Conservation (phyloP, 2,113 vertebrate genomes). For the Solea solea region DNA sequence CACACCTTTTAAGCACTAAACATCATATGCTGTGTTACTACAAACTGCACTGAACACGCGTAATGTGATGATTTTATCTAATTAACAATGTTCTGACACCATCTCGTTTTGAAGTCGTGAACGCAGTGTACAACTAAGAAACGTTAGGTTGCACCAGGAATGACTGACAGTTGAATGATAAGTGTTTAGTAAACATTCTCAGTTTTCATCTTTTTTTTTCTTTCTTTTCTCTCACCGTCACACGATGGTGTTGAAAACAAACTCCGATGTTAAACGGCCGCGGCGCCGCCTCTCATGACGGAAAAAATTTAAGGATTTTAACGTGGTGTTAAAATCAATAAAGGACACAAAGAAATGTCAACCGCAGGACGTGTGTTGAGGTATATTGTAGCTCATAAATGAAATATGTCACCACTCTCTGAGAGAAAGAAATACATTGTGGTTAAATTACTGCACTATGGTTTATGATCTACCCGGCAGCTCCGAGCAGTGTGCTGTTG, state of each 20-base stretch:
- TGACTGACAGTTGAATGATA: constrained; percentile 49
- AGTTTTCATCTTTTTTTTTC: too few species aligned
- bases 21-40: constrained; percentile 1
- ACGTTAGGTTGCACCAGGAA: constrained; percentile 3
- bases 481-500: constrained; percentile 42
- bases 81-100: not conserved
- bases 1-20: constrained; percentile 2
- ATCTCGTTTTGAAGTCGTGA: not conserved
- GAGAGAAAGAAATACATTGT: constrained; percentile 61
- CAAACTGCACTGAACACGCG: not conserved
- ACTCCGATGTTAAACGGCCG: constrained; percentile 36
- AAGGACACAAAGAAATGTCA: constrained; percentile 57
- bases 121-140: not conserved
- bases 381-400: constrained; percentile 63
- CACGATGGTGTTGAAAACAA: constrained; percentile 23
- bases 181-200: constrained; percentile 23
- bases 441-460: constrained; percentile 64
- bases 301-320: constrained; percentile 58
- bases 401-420: constrained; percentile 60
- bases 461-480: constrained; percentile 62
- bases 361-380: constrained; percentile 54
- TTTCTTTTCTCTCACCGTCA: constrained; percentile 4
- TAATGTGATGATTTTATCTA: not conserved
- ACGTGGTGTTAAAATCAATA: constrained; percentile 63
- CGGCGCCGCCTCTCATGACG: constrained; percentile 16